Evolutionary conservation across 2,888 invertebrate species (phyloP), one percentile per base, ranked within the genome.

Genomic region (Pachydiplax longipennis): DNA sequence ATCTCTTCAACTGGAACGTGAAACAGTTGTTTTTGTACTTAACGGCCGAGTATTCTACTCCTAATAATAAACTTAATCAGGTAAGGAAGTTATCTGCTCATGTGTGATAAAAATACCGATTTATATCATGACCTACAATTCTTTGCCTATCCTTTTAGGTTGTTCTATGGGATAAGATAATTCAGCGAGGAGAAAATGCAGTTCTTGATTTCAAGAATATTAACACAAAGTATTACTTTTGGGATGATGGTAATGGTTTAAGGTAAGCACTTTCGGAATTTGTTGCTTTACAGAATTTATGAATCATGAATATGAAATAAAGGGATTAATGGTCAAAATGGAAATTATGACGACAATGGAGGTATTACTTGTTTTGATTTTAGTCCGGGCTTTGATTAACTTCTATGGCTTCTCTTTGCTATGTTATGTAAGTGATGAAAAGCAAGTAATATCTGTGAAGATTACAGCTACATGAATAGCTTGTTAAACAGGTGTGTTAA

Each of bases 1-100:
- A 96, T 92, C 95, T 99, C 40, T 99, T 99, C 94, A 99, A 99
- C 94, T 99, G 99, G 99, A 99, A 99, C 94, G 99, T 99, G 0
- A 99, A 99, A 93, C 98, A 99, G 94, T 94, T 99, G 92, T 99
- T 99, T 94, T 94, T 99, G 48, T 99, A 99, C 94, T 95, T 99
- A 61, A 99, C 99, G 80, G 99, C 99, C 2, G 99, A 99, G 94
- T 99, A 99, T 94, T 95, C 96, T 92, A 98, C 99, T 22, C 94
- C 96, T 35, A 96, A 96, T 92, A 99, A 99, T 95, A 96, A 96
- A 93, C 95, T 98, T 83, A 98, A 98, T 94, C 98, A 98, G 95
- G 95, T 95, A 93, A 91, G 37, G 91, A 73, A 25, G 44, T 44
- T 35, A 18, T 37, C 22, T 12, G 44, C 22, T 35, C 18, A 1